phyloP scores from a whole-genome alignment of 2,113 vertebrate genomes.

The Sarotherodon lohbergeri region DNA sequence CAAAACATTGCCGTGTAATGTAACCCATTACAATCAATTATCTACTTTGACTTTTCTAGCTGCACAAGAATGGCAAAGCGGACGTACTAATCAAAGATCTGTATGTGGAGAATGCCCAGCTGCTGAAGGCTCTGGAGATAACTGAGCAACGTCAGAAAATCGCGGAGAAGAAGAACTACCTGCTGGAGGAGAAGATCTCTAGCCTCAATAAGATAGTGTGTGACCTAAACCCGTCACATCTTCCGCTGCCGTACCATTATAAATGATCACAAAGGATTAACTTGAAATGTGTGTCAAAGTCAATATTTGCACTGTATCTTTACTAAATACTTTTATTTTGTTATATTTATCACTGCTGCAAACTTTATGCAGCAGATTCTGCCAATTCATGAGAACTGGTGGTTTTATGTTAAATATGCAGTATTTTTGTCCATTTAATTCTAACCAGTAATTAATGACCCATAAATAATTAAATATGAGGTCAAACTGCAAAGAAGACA shows the following conservation, averaged over 20 bases:
- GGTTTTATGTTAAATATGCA: background rate
- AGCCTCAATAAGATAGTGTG: constrained; percentile 88
- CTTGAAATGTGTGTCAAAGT: background rate
- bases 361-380: background rate
- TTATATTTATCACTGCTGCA: background rate
- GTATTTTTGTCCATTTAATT: background rate
- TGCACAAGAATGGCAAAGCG: constrained; percentile 82
- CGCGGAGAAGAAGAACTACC: constrained; percentile 87
- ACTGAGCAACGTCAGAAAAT: constrained; percentile 84
- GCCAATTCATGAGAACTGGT: background rate
- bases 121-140: constrained; percentile 85
- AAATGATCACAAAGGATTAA: background rate
- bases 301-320: background rate
- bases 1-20: fast-evolving
- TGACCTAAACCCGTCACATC: constrained; percentile 76
- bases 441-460: background rate
- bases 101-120: constrained; percentile 87
- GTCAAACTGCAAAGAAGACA: background rate
- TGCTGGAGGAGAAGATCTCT: constrained; percentile 91
- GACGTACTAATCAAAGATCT: constrained; percentile 85
- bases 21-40: background rate
- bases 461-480: background rate
- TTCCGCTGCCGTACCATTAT: constrained; percentile 54
- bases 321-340: background rate
- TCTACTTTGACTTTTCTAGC: constrained; percentile 55